Evolutionary conservation across 2,888 invertebrate genomes (phyloP), one percentile per base, ranked within the genome.

Genomic region (Theretra japonica): DNA sequence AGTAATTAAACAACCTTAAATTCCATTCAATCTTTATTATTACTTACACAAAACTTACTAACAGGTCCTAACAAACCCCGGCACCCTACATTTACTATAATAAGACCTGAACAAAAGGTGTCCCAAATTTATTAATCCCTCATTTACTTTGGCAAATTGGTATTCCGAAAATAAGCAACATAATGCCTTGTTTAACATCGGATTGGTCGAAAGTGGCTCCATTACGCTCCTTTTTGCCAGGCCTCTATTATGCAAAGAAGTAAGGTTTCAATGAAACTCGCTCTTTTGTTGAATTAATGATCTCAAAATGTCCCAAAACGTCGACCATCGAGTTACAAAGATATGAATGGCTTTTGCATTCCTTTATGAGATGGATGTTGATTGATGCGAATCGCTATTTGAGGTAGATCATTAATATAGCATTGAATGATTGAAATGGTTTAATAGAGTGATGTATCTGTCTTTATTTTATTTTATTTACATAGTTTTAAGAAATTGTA

Each of bases 201-300:
- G 30, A 21, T 59, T 57, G 33, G 25, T 23, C 41, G 41, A 65
- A 65, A 65, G 65, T 15, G 65, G 7, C 21, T 62, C 48, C 65
- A 65, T 65, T 65, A 48, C 23, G 17, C 4, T 2, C 60, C 50
- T 28, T 70, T 30, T 59, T 30, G n/a, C 53, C n/a, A 50, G 15
- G 21, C 21, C n/a, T 41, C 41, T 56, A 56, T 72, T 69, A 21
- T 23, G 33, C 30, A 69, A 50, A 59, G 69, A 56, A 69, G 41
- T 41, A 21, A 58, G 70, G 48, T 30, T 8, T n/a, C 8, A 71
- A 72, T 62, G n/a, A 48, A 68, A 25, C 74, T 71, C 48, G 23
- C 41, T 19, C 65, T 71, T 71, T 79, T 79, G 74, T 78, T 53
- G 69, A 60, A 77, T 75, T 75, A 77, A 79, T 77, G 78, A 75